Percentiles rank a stretch among this genome's conserved stretches.
Conservation (phyloP, 2,797 vertebrate species). For the Siniperca obscura region DNA sequence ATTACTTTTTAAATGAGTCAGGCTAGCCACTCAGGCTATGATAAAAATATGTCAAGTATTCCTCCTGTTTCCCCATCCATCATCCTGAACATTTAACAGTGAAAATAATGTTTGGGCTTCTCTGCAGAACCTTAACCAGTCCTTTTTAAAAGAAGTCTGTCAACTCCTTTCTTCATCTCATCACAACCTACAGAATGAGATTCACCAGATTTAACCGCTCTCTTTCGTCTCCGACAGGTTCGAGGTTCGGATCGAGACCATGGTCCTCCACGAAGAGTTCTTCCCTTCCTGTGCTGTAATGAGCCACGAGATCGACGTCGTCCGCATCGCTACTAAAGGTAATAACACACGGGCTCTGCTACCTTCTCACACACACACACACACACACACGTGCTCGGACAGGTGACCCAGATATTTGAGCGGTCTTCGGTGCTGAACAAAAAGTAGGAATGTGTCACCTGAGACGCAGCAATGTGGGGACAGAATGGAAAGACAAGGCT, state of each 20-base stretch:
- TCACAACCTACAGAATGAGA: not conserved
- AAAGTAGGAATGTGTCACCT: slow-evolving; percentile 51
- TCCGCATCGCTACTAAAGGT: slow-evolving; percentile 93
- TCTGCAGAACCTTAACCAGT: not conserved
- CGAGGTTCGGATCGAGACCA: slow-evolving; percentile 95
- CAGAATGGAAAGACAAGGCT: slow-evolving; percentile 40
- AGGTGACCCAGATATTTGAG: slow-evolving; percentile 74
- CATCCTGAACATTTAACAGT: not conserved
- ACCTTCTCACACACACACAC: slow-evolving; percentile 1
- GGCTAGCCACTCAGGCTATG: not conserved
- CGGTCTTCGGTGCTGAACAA: slow-evolving; percentile 36
- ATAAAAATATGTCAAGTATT: not conserved
- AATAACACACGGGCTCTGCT: slow-evolving; percentile 54
- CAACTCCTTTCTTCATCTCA: not conserved
- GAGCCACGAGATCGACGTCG: slow-evolving; percentile 90
- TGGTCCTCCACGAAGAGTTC: slow-evolving; percentile 95
- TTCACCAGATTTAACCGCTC: not conserved
- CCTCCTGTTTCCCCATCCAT: not conserved
- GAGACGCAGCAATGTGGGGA: slow-evolving; percentile 34
- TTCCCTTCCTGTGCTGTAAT: slow-evolving; percentile 89
- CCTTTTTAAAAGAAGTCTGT: not conserved
- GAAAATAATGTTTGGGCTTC: not conserved
- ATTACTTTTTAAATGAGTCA: not conserved
- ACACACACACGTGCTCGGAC: slow-evolving; percentile 16
- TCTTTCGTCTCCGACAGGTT: slow-evolving; percentile 82